Conservation (phyloP, 2,113 vertebrate genomes). For the Chloebia gouldiae region DNA sequence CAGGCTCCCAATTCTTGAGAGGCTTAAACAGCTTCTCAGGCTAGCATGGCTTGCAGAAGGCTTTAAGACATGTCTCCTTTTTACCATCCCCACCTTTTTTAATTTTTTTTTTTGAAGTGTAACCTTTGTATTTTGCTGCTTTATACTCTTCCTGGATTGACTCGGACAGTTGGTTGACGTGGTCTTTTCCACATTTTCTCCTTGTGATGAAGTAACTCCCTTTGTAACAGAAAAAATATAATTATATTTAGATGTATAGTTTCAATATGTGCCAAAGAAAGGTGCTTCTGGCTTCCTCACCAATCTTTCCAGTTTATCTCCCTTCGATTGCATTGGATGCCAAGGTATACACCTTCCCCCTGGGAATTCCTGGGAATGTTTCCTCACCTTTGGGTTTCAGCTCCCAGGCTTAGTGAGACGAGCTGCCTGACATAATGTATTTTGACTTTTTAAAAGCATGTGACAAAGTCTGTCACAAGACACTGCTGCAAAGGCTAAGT, state of each 20-base stretch:
- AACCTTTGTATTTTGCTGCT: not conserved
- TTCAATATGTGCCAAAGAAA: not conserved
- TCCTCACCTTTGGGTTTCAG: not conserved
- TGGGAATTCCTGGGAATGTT: not conserved
- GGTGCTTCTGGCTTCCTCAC: not conserved
- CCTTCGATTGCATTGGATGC: not conserved
- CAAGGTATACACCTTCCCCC: not conserved
- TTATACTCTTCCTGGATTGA: not conserved
- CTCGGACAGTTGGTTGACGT: not conserved
- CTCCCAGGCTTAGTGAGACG: not conserved
- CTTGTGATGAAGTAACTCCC: not conserved
- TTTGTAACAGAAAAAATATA: not conserved
- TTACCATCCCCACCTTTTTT: not conserved
- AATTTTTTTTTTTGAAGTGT: not conserved
- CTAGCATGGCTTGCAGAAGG: not conserved
- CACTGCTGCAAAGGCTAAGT: slow-evolving; percentile 3
- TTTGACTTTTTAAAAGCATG: slow-evolving; percentile 48
- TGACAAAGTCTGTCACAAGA: slow-evolving; percentile 33
- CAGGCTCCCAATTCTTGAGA: not conserved
- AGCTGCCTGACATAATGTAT: not conserved
- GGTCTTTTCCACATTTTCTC: not conserved
- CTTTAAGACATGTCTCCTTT: not conserved
- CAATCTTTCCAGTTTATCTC: not conserved
- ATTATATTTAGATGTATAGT: not conserved
- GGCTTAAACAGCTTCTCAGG: not conserved